A percentile compares a stretch with the other conserved stretches of the same genome.
These are phyloP conservation scores for Scolopax mira DNA, from an alignment of 2,113 vertebrate species.

Conservation along the genomic window DNA sequence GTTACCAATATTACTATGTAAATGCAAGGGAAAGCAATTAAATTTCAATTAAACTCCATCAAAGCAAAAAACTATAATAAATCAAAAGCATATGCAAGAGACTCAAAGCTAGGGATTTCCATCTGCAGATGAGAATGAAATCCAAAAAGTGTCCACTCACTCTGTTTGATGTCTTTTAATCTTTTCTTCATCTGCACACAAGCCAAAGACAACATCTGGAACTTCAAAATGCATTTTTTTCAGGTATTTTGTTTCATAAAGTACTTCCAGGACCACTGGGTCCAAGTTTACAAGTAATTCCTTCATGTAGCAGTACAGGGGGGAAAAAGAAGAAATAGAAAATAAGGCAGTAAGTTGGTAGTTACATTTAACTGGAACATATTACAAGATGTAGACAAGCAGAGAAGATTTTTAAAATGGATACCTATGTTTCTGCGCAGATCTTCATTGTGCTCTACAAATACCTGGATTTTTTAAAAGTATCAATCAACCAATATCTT, in stretches of 20 bases:
- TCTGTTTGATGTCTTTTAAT: conserved; percentile 72
- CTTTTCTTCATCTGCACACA: conserved; percentile 63
- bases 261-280: conserved; percentile 74
- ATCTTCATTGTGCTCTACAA: neutral
- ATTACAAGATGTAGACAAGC: neutral
- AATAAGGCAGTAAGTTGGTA: neutral
- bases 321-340: neutral
- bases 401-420: neutral
- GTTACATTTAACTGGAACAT: neutral
- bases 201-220: conserved; percentile 65
- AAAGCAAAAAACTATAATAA: neutral
- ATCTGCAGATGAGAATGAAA: neutral
- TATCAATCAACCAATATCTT: neutral
- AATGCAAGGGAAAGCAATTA: neutral
- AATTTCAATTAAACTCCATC: neutral
- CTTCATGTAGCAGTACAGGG: conserved; percentile 21
- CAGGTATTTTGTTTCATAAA: conserved; percentile 79
- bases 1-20: neutral
- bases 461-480: neutral
- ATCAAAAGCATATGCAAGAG: neutral
- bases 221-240: conserved; percentile 72
- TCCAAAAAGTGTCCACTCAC: conserved; percentile 62
- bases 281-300: conserved; percentile 80
- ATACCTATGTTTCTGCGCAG: neutral
- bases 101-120: neutral